Percentiles rank a stretch among this genome's conserved stretches.
These are phyloP conservation scores for Phalacrocorax carbo DNA, from an alignment of 2,113 vertebrate genomes.

Conservation along the genomic window DNA sequence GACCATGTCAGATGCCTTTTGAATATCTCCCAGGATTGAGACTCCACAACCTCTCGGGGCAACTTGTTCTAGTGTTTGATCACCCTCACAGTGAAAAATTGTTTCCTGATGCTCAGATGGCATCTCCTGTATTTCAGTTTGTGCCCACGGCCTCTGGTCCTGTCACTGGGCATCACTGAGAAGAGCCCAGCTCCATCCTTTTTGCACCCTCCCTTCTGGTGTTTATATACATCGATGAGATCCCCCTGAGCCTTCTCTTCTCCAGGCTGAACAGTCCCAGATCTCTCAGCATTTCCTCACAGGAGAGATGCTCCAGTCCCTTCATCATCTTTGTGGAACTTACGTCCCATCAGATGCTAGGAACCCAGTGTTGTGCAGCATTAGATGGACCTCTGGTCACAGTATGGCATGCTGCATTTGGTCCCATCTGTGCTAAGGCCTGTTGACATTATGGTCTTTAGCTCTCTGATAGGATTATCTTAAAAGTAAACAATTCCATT, in stretches of 20 bases:
- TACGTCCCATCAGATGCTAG: neutral
- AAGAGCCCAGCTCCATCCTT: neutral
- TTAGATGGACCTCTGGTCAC: neutral
- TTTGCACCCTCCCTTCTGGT: neutral
- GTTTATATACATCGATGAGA: neutral
- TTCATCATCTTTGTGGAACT: neutral
- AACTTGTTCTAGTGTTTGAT: neutral
- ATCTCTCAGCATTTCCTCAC: neutral
- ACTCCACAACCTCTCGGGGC: neutral
- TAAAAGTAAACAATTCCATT: neutral
- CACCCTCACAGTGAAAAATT: neutral
- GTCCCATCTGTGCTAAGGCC: neutral
- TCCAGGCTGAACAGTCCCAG: neutral
- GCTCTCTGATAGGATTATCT: neutral
- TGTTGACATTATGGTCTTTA: neutral
- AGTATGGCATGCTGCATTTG: neutral
- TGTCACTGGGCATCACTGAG: neutral
- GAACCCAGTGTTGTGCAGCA: neutral
- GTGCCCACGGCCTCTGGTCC: neutral
- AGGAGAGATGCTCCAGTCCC: neutral
- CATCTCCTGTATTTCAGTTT: neutral
- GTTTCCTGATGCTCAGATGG: neutral
- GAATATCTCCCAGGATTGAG: neutral
- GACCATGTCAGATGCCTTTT: neutral
- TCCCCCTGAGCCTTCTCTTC: neutral